phyloP scores from a whole-genome alignment of 2,797 vertebrate genomes.

The Pangasius sanitwongsei region DNA sequence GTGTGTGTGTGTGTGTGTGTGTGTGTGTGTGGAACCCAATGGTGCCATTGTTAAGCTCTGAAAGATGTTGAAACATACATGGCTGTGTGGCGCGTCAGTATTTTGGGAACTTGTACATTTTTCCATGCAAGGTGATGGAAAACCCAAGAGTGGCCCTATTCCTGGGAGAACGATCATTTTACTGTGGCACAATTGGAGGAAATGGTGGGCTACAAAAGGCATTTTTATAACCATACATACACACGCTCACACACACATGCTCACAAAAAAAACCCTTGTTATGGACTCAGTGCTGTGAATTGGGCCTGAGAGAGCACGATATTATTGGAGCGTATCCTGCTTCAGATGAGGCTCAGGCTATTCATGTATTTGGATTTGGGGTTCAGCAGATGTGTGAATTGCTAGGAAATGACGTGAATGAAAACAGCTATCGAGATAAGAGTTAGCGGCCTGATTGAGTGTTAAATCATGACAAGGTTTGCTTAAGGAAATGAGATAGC shows the following conservation, averaged over 20 bases:
- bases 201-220: conserved; percentile 75
- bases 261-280: conserved; percentile 39
- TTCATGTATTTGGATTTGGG: conserved; percentile 46
- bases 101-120: conserved; percentile 55
- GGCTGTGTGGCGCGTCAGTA: conserved; percentile 60
- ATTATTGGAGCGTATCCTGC: conserved; percentile 58
- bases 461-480: conserved; percentile 53
- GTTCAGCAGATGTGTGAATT: conserved; percentile 57
- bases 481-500: conserved; percentile 53
- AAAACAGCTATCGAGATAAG: conserved; percentile 46
- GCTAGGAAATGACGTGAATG: conserved; percentile 55
- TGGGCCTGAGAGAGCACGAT: conserved; percentile 46
- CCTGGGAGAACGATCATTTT: conserved; percentile 74
- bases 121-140: conserved; percentile 58
- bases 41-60: conserved; percentile 28
- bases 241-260: not conserved
- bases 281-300: conserved; percentile 69
- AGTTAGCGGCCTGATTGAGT: conserved; percentile 32
- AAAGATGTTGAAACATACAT: conserved; percentile 59
- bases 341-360: conserved; percentile 55
- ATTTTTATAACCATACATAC: conserved; percentile 65
- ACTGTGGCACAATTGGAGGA: conserved; percentile 75
- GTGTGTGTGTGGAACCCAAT: not conserved
- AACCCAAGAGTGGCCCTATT: conserved; percentile 65
- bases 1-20: not conserved